Percentiles rank a stretch among this genome's conserved stretches.
These are phyloP conservation scores for Vulpes ferrilata DNA, from an alignment of 2,113 vertebrate genomes.

Conservation along the genomic window DNA sequence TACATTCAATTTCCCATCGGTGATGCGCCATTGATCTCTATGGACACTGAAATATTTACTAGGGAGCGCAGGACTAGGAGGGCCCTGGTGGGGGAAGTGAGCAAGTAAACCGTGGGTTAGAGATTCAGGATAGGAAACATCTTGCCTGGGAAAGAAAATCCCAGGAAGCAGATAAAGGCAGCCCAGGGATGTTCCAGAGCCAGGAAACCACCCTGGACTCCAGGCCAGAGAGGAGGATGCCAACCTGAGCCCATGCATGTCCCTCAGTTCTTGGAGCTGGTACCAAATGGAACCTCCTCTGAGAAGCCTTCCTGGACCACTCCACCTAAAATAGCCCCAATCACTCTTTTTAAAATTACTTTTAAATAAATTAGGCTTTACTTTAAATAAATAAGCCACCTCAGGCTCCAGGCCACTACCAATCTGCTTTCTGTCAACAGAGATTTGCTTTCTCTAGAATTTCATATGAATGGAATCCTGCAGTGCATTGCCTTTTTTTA, in stretches of 20 bases:
- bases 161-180: neutral
- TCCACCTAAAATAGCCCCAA: neutral
- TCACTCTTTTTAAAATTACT: neutral
- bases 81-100: neutral
- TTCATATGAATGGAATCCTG: neutral
- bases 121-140: slow-evolving; percentile 54
- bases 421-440: neutral
- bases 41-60: slow-evolving; percentile 90
- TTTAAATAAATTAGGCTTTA: neutral
- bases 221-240: neutral
- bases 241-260: neutral
- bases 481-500: rapidly evolving
- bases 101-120: neutral
- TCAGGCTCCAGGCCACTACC: neutral
- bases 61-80: slow-evolving; percentile 60
- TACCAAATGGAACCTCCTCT: neutral
- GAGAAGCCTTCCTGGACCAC: neutral
- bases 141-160: neutral
- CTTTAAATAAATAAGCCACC: neutral
- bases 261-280: neutral
- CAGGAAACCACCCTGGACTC: neutral
- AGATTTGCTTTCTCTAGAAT: neutral
- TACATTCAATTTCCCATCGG: slow-evolving; percentile 93
- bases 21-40: slow-evolving; percentile 93
- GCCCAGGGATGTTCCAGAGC: neutral